A percentile compares a stretch with the other conserved stretches of the same genome.
These are phyloP conservation scores for Drosophila pectinifera DNA, from an alignment of 1,140 invertebrate species.

Conservation along the genomic window DNA sequence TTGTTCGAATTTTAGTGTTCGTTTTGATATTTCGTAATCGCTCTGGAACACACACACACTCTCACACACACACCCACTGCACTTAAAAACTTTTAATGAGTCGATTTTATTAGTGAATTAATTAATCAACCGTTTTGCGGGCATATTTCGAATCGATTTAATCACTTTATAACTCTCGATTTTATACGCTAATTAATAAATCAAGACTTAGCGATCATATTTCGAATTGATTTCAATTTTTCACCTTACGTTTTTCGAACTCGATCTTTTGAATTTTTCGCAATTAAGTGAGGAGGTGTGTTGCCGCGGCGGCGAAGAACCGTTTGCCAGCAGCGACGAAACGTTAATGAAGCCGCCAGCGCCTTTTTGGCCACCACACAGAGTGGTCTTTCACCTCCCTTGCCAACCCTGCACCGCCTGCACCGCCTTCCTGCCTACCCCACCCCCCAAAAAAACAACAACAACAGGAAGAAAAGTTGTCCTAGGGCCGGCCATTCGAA, in stretches of 20 bases:
- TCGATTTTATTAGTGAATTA: constrained; percentile 9
- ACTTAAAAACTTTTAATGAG: constrained; percentile 2
- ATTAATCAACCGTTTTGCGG: constrained; percentile 17
- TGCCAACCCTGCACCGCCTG: background rate
- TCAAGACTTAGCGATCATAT: constrained; percentile 1
- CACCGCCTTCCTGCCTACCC: too few relatives aligned
- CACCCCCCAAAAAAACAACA: constrained; percentile 4
- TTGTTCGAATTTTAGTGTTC: constrained; percentile 41
- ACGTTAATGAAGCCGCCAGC: constrained; percentile 68
- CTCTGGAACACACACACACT: constrained; percentile 14
- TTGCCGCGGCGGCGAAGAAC: constrained; percentile 50
- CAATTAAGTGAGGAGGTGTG: background rate
- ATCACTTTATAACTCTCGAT: constrained; percentile 17
- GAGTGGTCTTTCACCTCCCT: constrained; percentile 13
- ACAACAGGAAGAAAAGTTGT: constrained; percentile 31
- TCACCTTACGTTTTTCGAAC: constrained; percentile 25
- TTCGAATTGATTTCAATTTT: constrained; percentile 28
- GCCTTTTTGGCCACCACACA: constrained; percentile 43
- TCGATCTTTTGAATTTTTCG: constrained; percentile 20
- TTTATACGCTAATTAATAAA: constrained; percentile 12
- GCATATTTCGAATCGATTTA: constrained; percentile 10
- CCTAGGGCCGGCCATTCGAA: constrained; percentile 33
- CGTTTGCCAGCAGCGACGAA: constrained; percentile 70
- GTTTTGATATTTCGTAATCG: constrained; percentile 32
- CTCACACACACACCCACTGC: background rate